phyloP scores from a whole-genome alignment of 2,888 invertebrate genomes.

The Drosophila quinaria region DNA sequence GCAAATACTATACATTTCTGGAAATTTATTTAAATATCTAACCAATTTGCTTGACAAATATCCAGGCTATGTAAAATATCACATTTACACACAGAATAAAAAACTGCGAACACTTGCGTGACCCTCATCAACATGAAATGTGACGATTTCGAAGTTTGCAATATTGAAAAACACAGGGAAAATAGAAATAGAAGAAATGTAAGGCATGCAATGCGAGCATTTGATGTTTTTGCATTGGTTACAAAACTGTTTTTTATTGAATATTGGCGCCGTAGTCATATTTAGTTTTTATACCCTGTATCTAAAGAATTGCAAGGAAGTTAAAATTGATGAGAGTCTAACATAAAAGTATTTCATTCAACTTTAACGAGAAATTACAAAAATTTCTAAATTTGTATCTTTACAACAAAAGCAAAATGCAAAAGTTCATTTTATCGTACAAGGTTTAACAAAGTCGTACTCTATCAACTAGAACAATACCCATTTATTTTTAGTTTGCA shows the following conservation, averaged over 20 bases:
- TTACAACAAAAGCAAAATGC: neutral
- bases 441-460: neutral
- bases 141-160: slow-evolving; percentile 29
- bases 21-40: slow-evolving; percentile 30
- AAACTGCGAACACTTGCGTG: slow-evolving; percentile 4
- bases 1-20: slow-evolving; percentile 36
- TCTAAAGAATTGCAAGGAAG: too few relatives aligned
- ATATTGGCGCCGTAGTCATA: slow-evolving; percentile 7
- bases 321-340: neutral
- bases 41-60: slow-evolving; percentile 61
- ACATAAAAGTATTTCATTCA: neutral
- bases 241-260: slow-evolving; percentile 36
- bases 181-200: slow-evolving; percentile 4
- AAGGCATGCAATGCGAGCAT: slow-evolving; percentile 32
- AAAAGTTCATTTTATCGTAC: neutral
- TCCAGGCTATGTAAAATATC: slow-evolving; percentile 33
- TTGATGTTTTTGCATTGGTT: slow-evolving; percentile 46
- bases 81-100: neutral
- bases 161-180: slow-evolving; percentile 8
- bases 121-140: slow-evolving; percentile 57
- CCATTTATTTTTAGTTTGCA: slow-evolving; percentile 4
- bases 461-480: neutral
- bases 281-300: slow-evolving; percentile 19
- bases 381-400: neutral
- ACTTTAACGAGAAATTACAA: neutral